Conservation (phyloP, 1,140 invertebrate genomes). For the Leguminivora glycinivorella region DNA sequence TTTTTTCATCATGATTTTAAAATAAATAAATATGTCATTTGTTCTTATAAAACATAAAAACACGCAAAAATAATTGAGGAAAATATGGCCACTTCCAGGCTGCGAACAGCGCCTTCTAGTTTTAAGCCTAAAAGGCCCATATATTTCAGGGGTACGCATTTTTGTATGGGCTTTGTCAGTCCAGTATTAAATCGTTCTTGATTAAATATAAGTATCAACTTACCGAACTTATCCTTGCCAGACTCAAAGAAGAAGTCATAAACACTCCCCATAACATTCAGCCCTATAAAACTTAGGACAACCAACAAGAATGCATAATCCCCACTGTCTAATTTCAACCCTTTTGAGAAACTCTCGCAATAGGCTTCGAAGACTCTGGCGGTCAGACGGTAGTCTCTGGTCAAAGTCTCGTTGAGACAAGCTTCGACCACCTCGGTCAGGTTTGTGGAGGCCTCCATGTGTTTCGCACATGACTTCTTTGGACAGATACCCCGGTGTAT, state of each 20-base stretch:
- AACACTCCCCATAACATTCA: constrained; percentile 43
- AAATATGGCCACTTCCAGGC: too few species aligned
- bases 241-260: constrained; percentile 38
- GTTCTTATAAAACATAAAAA: too few species aligned
- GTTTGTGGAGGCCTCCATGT: not conserved
- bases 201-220: too few species aligned
- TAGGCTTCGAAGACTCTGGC: constrained; percentile 36
- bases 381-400: constrained; percentile 40
- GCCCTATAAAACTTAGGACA: constrained; percentile 36
- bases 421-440: constrained; percentile 33
- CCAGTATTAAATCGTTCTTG: too few species aligned
- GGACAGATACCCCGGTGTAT: constrained; percentile 65
- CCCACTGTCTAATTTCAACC: constrained; percentile 32
- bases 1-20: too few species aligned
- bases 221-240: constrained; percentile 14
- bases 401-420: constrained; percentile 46
- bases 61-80: too few species aligned
- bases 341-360: constrained; percentile 35
- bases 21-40: not conserved
- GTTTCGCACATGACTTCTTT: constrained; percentile 27
- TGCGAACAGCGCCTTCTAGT: too few species aligned
- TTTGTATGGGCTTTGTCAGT: too few species aligned
- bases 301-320: constrained; percentile 38
- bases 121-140: too few species aligned
- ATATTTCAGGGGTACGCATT: too few species aligned